Percentiles rank a stretch among this genome's conserved stretches.
These are phyloP conservation scores for Acanthis flammea DNA, from an alignment of 2,797 vertebrate genomes.

Conservation along the genomic window DNA sequence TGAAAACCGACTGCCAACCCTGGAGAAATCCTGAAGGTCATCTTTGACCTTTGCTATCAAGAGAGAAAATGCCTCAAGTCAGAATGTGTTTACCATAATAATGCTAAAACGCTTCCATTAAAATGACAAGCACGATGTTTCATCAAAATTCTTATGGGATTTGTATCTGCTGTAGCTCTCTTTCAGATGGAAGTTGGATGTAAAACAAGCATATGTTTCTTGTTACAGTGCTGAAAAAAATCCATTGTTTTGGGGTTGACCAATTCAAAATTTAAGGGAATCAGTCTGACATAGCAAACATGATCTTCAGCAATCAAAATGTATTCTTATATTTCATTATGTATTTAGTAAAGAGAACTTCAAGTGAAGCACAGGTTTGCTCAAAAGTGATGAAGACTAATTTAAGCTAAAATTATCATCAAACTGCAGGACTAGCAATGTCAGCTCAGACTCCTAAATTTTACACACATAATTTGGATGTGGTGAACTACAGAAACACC, in stretches of 20 bases:
- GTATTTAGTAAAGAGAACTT: neutral
- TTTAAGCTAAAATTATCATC: neutral
- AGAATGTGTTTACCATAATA: slow-evolving; percentile 11
- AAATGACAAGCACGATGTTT: slow-evolving; percentile 9
- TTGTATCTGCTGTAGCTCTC: slow-evolving; percentile 24
- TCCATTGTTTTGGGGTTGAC: slow-evolving; percentile 30
- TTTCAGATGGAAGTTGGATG: slow-evolving; percentile 22
- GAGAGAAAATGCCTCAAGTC: neutral
- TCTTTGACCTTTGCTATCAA: neutral
- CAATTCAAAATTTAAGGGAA: slow-evolving; percentile 36
- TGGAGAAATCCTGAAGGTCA: neutral
- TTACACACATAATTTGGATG: neutral
- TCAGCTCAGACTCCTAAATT: neutral
- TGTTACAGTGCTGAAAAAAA: slow-evolving; percentile 33
- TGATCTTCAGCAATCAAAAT: neutral
- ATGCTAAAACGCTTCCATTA: neutral
- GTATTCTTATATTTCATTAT: neutral
- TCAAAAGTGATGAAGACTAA: neutral
- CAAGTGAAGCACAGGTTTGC: neutral
- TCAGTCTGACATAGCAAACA: slow-evolving; percentile 17
- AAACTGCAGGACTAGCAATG: neutral
- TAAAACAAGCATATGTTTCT: slow-evolving; percentile 59
- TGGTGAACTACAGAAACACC: neutral
- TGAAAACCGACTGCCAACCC: accelerated
- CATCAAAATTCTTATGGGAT: neutral